Base-by-base conservation (phyloP, 2,797 vertebrate species). In the Threskiornis aethiopicus region DNA sequence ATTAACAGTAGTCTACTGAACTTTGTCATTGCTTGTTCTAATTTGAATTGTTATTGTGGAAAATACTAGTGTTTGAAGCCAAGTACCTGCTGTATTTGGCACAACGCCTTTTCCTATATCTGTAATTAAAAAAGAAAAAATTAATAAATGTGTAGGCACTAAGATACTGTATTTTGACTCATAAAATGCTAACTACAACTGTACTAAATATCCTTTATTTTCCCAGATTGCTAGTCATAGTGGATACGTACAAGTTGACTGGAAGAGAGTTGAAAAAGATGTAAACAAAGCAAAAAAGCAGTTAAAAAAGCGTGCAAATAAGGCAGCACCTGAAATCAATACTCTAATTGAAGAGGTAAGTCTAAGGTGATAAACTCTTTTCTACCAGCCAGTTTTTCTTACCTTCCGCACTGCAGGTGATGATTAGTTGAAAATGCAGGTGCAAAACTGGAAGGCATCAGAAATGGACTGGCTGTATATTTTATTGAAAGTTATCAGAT, bases 181-280 rank as follows among this genome's bases (percentile, higher is more conserved):
- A 26, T 14, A 16, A 51, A 67, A 69, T 77, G 24, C 77, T 57
- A 90, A 42, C 64, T 93, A 20, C 17, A 47, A 26, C 29, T 87
- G 59, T 87, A 39, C 75, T 96, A 91, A 96, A 54, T 92, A 52
- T 58, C 37, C 62, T 91, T 82, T 91, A 35, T 96, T 97, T 95
- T 97, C 69, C 75, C 97, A 99, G 99, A 98, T 99, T 90, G 99
- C 99, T 59, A 99, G 99, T 98, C 99, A 99, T 89, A 99, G 98
- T 80, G 99, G 99, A 49, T 99, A 99, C 77, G 99, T 99, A 91
- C 99, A 99, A 95, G 98, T 99, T 57, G 99, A 99, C 97, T 99
- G 99, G 99, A 99, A 99, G 96, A 99, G 99, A 98, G 99, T 99
- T 90, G 99, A 99, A 98, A 99, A 99, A 97, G 99, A 99, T 97